phyloP scores from a whole-genome alignment of 2,113 vertebrate species.

The Indicator maculatus region DNA sequence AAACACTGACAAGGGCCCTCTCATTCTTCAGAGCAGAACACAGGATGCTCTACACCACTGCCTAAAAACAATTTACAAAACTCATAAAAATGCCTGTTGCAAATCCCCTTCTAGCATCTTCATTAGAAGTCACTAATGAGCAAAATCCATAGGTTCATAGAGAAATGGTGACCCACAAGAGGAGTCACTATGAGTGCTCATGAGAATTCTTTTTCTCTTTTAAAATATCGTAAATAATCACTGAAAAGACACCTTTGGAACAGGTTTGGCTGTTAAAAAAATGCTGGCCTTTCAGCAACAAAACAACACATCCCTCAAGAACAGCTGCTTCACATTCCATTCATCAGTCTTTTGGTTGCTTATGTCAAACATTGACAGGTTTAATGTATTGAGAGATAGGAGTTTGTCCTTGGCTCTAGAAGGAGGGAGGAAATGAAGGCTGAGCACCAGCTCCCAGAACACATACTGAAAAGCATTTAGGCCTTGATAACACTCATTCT shows the following conservation, averaged over 20 bases:
- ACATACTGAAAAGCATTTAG: not conserved
- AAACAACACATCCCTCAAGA: slow-evolving; percentile 16
- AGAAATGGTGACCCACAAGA: not conserved
- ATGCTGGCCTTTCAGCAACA: slow-evolving; percentile 21
- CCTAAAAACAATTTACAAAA: not conserved
- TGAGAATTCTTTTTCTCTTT: not conserved
- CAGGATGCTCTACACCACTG: not conserved
- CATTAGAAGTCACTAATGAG: not conserved
- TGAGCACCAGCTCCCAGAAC: not conserved
- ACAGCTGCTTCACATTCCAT: slow-evolving; percentile 32
- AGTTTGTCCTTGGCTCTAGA: slow-evolving; percentile 38
- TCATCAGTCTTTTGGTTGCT: slow-evolving; percentile 41
- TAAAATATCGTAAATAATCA: slow-evolving; percentile 1
- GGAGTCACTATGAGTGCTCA: not conserved
- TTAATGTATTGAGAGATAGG: slow-evolving; percentile 22
- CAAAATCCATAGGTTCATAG: not conserved
- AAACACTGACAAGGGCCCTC: not conserved
- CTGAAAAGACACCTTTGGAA: not conserved
- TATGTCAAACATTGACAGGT: slow-evolving; percentile 51
- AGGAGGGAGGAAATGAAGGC: slow-evolving; percentile 32
- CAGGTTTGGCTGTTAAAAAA: not conserved
- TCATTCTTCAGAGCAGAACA: not conserved
- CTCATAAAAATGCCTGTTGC: not conserved
- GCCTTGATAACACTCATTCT: not conserved
- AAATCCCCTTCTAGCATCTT: not conserved